phyloP scores from a whole-genome alignment of 1,140 invertebrate species.

The Condylostylus longicornis region DNA sequence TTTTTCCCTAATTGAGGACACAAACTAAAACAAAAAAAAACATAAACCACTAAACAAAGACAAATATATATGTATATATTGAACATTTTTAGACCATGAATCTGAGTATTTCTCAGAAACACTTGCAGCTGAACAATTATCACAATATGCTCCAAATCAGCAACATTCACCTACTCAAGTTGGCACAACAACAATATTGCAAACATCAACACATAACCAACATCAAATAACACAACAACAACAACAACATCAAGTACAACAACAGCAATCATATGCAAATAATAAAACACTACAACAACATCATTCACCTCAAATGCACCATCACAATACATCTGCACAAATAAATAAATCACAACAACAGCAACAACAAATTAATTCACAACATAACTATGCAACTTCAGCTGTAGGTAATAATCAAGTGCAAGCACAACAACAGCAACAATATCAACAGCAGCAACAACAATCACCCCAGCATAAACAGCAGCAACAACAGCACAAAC shows the following conservation, averaged over 20 bases:
- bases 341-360: too few species aligned
- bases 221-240: too few species aligned
- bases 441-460: constrained; percentile 17
- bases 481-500: constrained; percentile 6
- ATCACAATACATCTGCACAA: background rate
- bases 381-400: background rate
- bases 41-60: too few species aligned
- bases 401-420: background rate
- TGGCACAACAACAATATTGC: background rate
- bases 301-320: too few species aligned
- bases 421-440: background rate
- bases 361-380: constrained; percentile 1
- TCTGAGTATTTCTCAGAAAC: constrained; percentile 34
- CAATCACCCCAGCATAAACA: constrained; percentile 14
- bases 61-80: too few species aligned
- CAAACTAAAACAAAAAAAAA: too few species aligned
- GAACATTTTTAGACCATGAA: constrained; percentile 15
- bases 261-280: constrained; percentile 2
- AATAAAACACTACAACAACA: constrained; percentile 9
- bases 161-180: constrained; percentile 1
- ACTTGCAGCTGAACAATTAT: constrained; percentile 33
- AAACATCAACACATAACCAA: too few species aligned
- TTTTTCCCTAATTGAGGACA: too few species aligned
- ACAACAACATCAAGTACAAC: background rate
- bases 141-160: constrained; percentile 28